Percentiles rank a stretch among this genome's conserved stretches.
phyloP scores from a whole-genome alignment of 2,888 invertebrate species.

The Pterostichus niger region DNA sequence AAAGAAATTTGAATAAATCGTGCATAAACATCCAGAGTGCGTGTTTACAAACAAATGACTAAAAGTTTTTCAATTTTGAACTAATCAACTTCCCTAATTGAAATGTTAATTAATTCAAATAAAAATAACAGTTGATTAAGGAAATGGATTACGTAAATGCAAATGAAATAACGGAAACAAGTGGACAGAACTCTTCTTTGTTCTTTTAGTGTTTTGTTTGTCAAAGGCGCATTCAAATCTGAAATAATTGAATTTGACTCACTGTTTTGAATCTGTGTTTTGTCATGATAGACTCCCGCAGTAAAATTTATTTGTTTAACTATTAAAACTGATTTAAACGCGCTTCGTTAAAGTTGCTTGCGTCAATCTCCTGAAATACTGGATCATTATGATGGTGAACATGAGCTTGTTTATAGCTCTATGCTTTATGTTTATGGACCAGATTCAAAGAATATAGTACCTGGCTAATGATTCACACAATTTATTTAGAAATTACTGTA shows the following conservation, averaged over 20 bases:
- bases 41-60: slow-evolving; percentile 16
- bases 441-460: slow-evolving; percentile 19
- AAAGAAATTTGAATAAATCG: slow-evolving; percentile 11
- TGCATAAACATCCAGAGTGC: slow-evolving; percentile 8
- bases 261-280: slow-evolving; percentile 23
- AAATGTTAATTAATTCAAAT: slow-evolving; percentile 25
- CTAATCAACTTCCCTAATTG: slow-evolving; percentile 19
- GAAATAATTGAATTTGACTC: neutral
- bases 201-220: slow-evolving; percentile 32
- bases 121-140: slow-evolving; percentile 16
- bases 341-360: slow-evolving; percentile 39
- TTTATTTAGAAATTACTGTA: neutral
- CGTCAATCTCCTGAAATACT: slow-evolving; percentile 53
- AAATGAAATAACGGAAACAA: slow-evolving; percentile 20
- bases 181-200: neutral
- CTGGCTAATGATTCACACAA: slow-evolving; percentile 1
- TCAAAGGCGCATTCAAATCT: neutral
- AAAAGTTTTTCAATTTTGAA: slow-evolving; percentile 33
- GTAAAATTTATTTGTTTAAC: slow-evolving; percentile 48
- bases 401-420: slow-evolving; percentile 25
- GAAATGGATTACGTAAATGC: neutral
- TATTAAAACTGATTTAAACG: slow-evolving; percentile 53
- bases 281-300: slow-evolving; percentile 18
- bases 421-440: slow-evolving; percentile 4
- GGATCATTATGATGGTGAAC: slow-evolving; percentile 20